Evolutionary conservation across 2,888 invertebrate genomes (phyloP).

Genomic region (Brachyptera putata): DNA sequence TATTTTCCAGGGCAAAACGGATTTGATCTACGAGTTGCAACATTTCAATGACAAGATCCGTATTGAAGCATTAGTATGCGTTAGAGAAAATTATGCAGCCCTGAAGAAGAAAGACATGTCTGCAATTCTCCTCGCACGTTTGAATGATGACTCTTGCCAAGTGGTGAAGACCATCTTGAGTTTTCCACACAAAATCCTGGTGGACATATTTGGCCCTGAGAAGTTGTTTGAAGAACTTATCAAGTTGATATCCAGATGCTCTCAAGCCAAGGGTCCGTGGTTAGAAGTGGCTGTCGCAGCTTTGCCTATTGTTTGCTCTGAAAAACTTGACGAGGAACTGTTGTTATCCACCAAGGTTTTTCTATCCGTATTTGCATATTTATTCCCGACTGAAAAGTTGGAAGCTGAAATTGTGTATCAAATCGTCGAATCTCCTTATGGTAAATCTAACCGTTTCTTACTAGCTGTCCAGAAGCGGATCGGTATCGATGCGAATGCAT

Average conservation of each 20-base stretch:
- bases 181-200: constrained; percentile 44
- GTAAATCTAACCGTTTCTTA: constrained; percentile 44
- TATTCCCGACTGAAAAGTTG: constrained; percentile 52
- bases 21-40: too few species aligned
- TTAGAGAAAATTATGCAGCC: constrained; percentile 40
- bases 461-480: constrained; percentile 35
- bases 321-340: constrained; percentile 43
- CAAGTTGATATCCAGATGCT: constrained; percentile 50
- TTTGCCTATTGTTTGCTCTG: constrained; percentile 49
- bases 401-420: constrained; percentile 46
- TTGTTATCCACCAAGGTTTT: constrained; percentile 53
- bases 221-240: constrained; percentile 50
- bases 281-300: constrained; percentile 45
- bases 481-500: too few species aligned
- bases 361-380: constrained; percentile 56
- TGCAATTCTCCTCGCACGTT: constrained; percentile 48
- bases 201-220: constrained; percentile 47
- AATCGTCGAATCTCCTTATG: constrained; percentile 47
- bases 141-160: constrained; percentile 61
- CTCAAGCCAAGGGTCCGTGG: constrained; percentile 42
- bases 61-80: constrained; percentile 59
- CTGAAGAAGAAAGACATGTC: neutral
- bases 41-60: constrained; percentile 65
- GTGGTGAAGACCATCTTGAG: constrained; percentile 53
- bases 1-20: too few species aligned